Base-by-base conservation (phyloP, 2,113 vertebrate species). In the Gallinago paraguaiae region DNA sequence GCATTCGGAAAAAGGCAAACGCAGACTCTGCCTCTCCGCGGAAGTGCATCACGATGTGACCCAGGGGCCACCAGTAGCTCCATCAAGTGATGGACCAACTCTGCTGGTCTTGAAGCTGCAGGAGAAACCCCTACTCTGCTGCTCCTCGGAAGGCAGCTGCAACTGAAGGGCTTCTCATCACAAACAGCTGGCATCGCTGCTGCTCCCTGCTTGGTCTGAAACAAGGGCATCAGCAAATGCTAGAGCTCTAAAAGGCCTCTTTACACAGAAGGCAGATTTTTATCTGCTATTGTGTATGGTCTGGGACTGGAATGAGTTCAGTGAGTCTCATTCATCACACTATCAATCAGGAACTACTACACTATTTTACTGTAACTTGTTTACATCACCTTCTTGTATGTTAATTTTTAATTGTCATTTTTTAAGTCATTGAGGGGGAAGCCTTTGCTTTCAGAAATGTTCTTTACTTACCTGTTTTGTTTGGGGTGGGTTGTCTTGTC, bases 41-140 rank as follows among this genome's bases (percentile, higher is more conserved):
- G 96, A 98, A 96, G 61, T 99, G 99, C 53, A 78, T 87, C 13
- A 91, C 95, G 6, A 99, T 99, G 99, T 99, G 86, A 98, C n/a
- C 10, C 0, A 14, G 16, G 33, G 56, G 25, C 39, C 46, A 20
- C 11, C 11, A 5, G 9, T 0, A 7, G 37, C 2, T n/a, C 64
- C 61, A 48, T 18, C 67, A 12, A 3, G 74, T 13, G 8, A 4
- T 5, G 7, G 4, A 1, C 3, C 56, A 39, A 39, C 45, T 17
- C 24, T 2, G 18, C 54, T 65, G 11, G 2, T 10, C 51, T n/a
- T 18, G 8, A 8, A 71, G 46, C 57, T 37, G 5, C 37, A 35
- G 39, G 24, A 82, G 33, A 54, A 68, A 61, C 46, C 6, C 20
- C 30, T 16, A 31, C 41, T 51, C 17, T 41, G 41, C 37, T 37